Conservation (phyloP, 2,888 invertebrate genomes). For the Nephrocerus scutellatus region DNA sequence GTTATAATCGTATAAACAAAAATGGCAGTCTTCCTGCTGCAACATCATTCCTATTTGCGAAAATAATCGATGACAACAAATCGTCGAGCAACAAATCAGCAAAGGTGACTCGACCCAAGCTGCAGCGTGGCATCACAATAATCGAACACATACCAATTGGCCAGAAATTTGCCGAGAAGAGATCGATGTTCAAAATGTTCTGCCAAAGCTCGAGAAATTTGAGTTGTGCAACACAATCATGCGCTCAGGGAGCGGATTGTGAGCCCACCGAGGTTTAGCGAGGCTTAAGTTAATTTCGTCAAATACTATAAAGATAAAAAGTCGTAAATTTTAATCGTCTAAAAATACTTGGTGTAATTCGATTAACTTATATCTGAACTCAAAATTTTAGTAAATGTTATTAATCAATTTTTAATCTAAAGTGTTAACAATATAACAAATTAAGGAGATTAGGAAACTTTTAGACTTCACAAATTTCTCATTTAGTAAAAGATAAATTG, state of each 20-base stretch:
- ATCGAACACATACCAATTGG: slow-evolving; percentile 31
- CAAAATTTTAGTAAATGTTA: too few species aligned
- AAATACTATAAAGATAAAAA: too few species aligned
- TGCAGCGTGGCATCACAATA: slow-evolving; percentile 40
- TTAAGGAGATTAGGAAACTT: too few species aligned
- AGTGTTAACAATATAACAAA: too few species aligned
- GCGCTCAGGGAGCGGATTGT: slow-evolving; percentile 30
- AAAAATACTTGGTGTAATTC: too few species aligned
- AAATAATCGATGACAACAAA: slow-evolving; percentile 8
- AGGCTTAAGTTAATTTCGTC: too few species aligned
- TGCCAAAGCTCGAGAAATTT: slow-evolving; percentile 44
- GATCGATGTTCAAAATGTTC: slow-evolving; percentile 41
- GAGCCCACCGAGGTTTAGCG: slow-evolving; percentile 45
- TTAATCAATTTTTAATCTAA: too few species aligned
- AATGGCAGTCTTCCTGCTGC: too few species aligned
- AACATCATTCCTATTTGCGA: slow-evolving; percentile 5
- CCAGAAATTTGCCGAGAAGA: slow-evolving; percentile 28
- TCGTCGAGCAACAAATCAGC: slow-evolving; percentile 22
- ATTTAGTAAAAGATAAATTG: too few species aligned
- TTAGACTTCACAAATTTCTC: too few species aligned
- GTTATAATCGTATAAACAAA: slow-evolving; percentile 2
- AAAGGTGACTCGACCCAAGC: slow-evolving; percentile 28
- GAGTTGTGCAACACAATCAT: slow-evolving; percentile 37
- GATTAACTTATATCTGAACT: too few species aligned
- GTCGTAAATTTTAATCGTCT: too few species aligned